Evolutionary conservation across 2,888 invertebrate species (phyloP).

Genomic region (Amphipoea oculea): DNA sequence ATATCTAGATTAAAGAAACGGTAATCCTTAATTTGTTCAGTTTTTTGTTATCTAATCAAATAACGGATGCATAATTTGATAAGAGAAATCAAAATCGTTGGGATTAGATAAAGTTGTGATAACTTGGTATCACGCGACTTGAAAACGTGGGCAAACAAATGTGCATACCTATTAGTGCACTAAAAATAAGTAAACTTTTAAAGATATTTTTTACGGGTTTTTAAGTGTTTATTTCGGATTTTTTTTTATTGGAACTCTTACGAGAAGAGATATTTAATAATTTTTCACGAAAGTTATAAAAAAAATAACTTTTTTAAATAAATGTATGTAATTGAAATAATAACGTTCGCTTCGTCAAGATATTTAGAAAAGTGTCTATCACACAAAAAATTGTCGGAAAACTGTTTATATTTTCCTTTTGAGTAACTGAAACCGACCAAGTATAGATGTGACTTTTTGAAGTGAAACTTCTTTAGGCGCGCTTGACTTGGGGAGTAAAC

Average conservation of each 20-base stretch:
- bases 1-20: slow-evolving; percentile 4
- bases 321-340: background rate
- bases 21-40: slow-evolving; percentile 35
- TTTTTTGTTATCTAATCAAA: slow-evolving; percentile 41
- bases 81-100: slow-evolving; percentile 48
- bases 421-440: background rate
- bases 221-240: background rate
- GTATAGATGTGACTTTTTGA: background rate
- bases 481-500: no score
- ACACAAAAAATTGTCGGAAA: background rate
- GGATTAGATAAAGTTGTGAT: slow-evolving; percentile 35
- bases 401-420: background rate
- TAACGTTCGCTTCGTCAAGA: background rate
- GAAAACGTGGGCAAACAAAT: slow-evolving; percentile 10
- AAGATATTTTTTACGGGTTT: background rate
- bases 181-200: background rate
- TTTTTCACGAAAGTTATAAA: background rate
- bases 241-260: background rate
- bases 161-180: background rate
- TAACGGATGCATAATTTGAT: slow-evolving; percentile 37
- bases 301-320: background rate
- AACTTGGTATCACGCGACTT: slow-evolving; percentile 25
- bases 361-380: background rate
- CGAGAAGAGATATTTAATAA: background rate
- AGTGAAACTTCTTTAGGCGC: no score